Evolutionary conservation across 1,140 invertebrate genomes (phyloP).

Genomic region (Archegozetes longisetosus): DNA sequence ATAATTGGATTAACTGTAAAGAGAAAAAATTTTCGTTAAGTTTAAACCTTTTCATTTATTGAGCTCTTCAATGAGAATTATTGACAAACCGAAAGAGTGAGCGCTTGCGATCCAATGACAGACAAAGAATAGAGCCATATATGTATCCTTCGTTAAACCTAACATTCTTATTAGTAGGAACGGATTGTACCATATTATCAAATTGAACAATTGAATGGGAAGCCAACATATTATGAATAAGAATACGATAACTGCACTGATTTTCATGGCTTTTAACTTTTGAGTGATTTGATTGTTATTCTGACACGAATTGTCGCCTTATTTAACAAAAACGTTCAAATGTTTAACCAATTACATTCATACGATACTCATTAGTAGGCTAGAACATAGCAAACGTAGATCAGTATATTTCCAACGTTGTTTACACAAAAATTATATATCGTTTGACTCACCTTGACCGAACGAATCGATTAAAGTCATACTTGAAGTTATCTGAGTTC

Average conservation of each 20-base stretch:
- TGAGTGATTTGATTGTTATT: neutral
- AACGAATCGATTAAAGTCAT: too few relatives aligned
- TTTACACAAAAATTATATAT: too few relatives aligned
- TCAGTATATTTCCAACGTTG: too few relatives aligned
- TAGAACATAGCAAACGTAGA: too few relatives aligned
- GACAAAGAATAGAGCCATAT: constrained; percentile 30
- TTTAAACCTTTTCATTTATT: too few relatives aligned
- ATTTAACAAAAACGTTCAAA: too few relatives aligned
- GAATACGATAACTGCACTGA: constrained; percentile 36
- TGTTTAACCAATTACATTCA: too few relatives aligned
- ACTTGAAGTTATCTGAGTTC: too few relatives aligned
- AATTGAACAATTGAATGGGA: constrained; percentile 32
- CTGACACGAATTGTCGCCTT: too few relatives aligned
- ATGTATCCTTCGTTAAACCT: constrained; percentile 23
- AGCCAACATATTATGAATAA: constrained; percentile 39
- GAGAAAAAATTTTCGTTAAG: too few relatives aligned
- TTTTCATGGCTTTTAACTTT: constrained; percentile 32
- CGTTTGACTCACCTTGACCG: too few relatives aligned
- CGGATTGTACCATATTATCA: constrained; percentile 26
- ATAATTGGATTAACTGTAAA: constrained; percentile 57
- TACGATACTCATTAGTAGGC: too few relatives aligned
- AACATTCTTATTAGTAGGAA: constrained; percentile 17
- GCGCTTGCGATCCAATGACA: constrained; percentile 25
- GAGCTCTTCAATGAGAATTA: neutral
- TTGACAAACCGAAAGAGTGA: constrained; percentile 32